A percentile compares a stretch with the other conserved stretches of the same genome.
Evolutionary conservation across 2,888 invertebrate species (phyloP).

Genomic region (Nymphalis c-album): DNA sequence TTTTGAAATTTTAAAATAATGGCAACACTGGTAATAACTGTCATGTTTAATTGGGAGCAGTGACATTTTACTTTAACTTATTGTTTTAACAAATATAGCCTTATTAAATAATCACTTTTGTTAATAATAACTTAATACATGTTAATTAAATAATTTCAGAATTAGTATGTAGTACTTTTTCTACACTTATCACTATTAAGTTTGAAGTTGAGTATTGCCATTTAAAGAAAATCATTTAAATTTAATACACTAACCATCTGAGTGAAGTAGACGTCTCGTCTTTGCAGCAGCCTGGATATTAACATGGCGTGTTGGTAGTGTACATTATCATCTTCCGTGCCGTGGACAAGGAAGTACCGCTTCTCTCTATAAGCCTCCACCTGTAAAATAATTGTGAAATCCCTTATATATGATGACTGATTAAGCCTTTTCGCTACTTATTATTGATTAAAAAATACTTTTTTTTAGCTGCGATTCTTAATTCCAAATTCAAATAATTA

Average conservation of each 20-base stretch:
- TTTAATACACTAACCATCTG: constrained; percentile 86
- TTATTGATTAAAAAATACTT: no score
- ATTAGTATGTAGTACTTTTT: no score
- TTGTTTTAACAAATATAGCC: no score
- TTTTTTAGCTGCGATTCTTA: no score
- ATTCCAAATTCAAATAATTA: background rate
- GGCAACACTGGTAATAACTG: no score
- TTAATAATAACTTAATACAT: no score
- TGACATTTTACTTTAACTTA: no score
- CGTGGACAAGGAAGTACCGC: constrained; percentile 94
- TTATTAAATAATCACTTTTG: no score
- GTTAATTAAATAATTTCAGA: background rate
- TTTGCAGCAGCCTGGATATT: constrained; percentile 92
- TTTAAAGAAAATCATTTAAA: background rate
- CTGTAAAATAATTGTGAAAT: constrained; percentile 42
- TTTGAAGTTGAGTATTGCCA: background rate
- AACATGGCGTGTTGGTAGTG: constrained; percentile 98
- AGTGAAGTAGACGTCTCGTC: constrained; percentile 92
- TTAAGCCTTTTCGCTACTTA: no score
- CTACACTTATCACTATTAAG: no score
- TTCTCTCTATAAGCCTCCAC: constrained; percentile 82
- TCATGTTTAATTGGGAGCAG: no score
- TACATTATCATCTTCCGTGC: constrained; percentile 97
- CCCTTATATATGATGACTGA: background rate
- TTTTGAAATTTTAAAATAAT: background rate